Conservation (phyloP, 2,888 invertebrate genomes). For the Stictocephala bisonia region DNA sequence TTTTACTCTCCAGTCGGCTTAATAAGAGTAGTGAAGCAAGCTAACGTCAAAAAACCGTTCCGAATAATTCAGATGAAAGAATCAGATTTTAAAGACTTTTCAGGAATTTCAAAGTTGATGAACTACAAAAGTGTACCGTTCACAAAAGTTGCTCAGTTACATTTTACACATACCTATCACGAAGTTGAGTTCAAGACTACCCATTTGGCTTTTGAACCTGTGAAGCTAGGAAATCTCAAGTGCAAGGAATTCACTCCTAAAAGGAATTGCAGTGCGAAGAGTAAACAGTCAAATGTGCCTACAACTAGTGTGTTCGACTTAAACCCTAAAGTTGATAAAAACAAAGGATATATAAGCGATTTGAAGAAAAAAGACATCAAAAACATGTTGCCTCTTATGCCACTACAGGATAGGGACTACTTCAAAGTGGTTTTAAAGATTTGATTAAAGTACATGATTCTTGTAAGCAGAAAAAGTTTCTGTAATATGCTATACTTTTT, state of each 20-base stretch:
- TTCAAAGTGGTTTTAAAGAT: conserved; percentile 38
- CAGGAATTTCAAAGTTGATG: conserved; percentile 21
- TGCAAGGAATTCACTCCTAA: conserved; percentile 3
- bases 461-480: background rate
- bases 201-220: conserved; percentile 29
- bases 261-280: conserved; percentile 13
- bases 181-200: conserved; percentile 27
- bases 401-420: background rate
- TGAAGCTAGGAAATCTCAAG: conserved; percentile 9
- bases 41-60: conserved; percentile 19
- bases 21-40: conserved; percentile 30
- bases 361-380: conserved; percentile 27
- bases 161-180: conserved; percentile 32
- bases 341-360: conserved; percentile 1
- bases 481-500: background rate
- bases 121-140: conserved; percentile 41
- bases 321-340: conserved; percentile 18
- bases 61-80: conserved; percentile 36
- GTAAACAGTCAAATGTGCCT: background rate
- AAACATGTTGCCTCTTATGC: conserved; percentile 33
- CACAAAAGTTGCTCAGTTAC: conserved; percentile 18
- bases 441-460: conserved; percentile 11
- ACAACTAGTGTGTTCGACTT: background rate
- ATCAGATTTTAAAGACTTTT: conserved; percentile 33
- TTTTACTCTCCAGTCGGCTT: conserved; percentile 41